phyloP scores from a whole-genome alignment of 2,113 vertebrate species.

The Coreoperca whiteheadi region DNA sequence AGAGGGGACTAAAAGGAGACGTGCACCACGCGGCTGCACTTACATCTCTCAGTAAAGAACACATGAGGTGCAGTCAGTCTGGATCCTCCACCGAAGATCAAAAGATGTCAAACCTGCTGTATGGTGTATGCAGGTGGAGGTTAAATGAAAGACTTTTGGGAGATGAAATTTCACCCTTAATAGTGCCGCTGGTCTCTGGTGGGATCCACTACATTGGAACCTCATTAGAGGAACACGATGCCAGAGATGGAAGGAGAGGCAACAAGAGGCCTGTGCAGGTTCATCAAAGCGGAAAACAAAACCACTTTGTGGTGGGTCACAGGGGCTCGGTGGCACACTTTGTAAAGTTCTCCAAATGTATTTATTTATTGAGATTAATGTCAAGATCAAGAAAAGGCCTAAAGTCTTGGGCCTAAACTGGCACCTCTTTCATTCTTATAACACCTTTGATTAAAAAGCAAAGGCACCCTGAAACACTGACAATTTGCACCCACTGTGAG shows the following conservation, averaged over 20 bases:
- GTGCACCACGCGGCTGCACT: slow-evolving; percentile 21
- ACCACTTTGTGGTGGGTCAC: not conserved
- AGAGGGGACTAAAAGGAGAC: slow-evolving; percentile 16
- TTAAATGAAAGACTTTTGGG: slow-evolving; percentile 37
- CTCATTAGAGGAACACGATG: slow-evolving; percentile 51
- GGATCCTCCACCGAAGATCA: slow-evolving; percentile 16
- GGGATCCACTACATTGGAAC: slow-evolving; percentile 39
- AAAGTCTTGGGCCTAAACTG: slow-evolving; percentile 11
- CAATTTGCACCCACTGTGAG: not conserved
- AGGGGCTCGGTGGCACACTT: slow-evolving; percentile 23
- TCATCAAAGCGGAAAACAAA: slow-evolving; percentile 42
- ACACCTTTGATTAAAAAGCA: slow-evolving; percentile 53
- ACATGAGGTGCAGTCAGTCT: slow-evolving; percentile 1
- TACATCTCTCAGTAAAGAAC: slow-evolving; percentile 25
- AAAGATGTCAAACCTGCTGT: slow-evolving; percentile 25
- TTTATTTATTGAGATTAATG: slow-evolving; percentile 31
- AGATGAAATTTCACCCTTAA: slow-evolving; percentile 31
- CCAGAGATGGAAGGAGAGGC: slow-evolving; percentile 24
- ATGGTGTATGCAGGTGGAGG: slow-evolving; percentile 25
- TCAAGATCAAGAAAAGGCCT: slow-evolving; percentile 36
- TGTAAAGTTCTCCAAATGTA: slow-evolving; percentile 38
- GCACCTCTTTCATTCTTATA: slow-evolving; percentile 22
- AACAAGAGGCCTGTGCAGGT: slow-evolving; percentile 12
- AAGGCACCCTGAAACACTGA: slow-evolving; percentile 17
- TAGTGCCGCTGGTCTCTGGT: slow-evolving; percentile 19